Evolutionary conservation across 2,113 vertebrate species (phyloP), one percentile per base, ranked within the genome.

Genomic region (Tamias sibiricus): DNA sequence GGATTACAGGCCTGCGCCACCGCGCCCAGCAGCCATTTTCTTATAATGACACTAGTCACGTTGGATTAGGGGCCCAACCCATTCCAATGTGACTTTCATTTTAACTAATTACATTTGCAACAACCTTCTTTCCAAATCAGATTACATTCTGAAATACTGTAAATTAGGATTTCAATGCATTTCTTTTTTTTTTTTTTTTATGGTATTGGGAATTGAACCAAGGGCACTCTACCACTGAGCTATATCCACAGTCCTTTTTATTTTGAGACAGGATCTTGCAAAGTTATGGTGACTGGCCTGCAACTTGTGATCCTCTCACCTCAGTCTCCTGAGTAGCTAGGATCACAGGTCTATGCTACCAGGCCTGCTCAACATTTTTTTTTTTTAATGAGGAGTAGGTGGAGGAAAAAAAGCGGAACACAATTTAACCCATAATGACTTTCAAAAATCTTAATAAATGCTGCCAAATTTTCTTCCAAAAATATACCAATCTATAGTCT

Each of bases 391-490:
- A 11, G 6, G 9, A 19, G 28, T 35, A 76, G 44, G 17, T 30
- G 14, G 28, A 57, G 8, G 10, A 30, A 16, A 52, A 49, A 8
- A 17, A 44, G 10, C 5, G 35, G 37, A 24, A 62, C 1, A 40
- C 30, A 59, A 22, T 79, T 84, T 91, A 94, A 90, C 32, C 12
- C 52, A 64, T 71, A 85, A 68, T 4, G 79, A 88, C 74, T 66
- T 95, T 87, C 32, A 84, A 49, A 49, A 64, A 6, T 95, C 83
- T 80, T 52, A 57, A 22, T 95, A 72, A 42, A 68, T 57, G 37
- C 26, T 92, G 35, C 13, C 68, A 90, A 90, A 69, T 87, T 92
- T 92, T 80, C 54, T 90, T 92, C 37, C 57, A 90, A 83, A 94
- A 90, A 62, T 54, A 83, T 84, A 24, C 26, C 17, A 79, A 66